Evolutionary conservation across 1,140 invertebrate genomes (phyloP).

Genomic region (Plodia interpunctella): DNA sequence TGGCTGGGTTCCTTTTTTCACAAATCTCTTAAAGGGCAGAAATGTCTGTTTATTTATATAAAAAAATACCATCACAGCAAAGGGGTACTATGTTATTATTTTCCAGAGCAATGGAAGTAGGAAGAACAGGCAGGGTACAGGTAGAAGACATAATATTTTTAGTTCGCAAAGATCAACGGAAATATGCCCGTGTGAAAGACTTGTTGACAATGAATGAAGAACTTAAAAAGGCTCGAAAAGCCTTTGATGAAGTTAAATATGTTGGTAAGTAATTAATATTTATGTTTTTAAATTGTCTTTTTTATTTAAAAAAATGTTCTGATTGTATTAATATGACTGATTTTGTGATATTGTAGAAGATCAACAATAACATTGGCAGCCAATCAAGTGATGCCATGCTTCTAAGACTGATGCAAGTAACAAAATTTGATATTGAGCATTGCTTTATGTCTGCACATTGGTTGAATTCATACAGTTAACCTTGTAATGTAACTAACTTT

Average conservation of each 20-base stretch:
- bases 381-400: constrained; percentile 50
- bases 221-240: constrained; percentile 98
- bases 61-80: too few species aligned
- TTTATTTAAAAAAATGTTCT: background rate
- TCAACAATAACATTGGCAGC: constrained; percentile 64
- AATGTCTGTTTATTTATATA: too few species aligned
- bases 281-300: background rate
- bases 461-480: too few species aligned
- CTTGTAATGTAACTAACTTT: too few species aligned
- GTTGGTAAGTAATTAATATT: constrained; percentile 57
- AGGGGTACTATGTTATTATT: background rate
- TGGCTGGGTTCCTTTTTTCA: too few species aligned
- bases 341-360: constrained; percentile 71
- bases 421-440: constrained; percentile 55
- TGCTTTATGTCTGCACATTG: constrained; percentile 48
- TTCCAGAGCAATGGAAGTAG: constrained; percentile 97
- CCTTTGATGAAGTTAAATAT: constrained; percentile 99
- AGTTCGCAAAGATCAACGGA: constrained; percentile 97
- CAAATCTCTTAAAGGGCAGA: too few species aligned
- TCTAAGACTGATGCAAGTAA: constrained; percentile 75
- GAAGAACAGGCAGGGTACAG: constrained; percentile 94
- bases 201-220: constrained; percentile 99
- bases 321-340: constrained; percentile 8
- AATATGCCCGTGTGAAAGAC: constrained; percentile 99
- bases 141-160: constrained; percentile 99